A percentile compares a stretch with the other conserved stretches of the same genome.
Conservation (phyloP, 64 coral and sea anemone species). For the Montipora efflorescens region DNA sequence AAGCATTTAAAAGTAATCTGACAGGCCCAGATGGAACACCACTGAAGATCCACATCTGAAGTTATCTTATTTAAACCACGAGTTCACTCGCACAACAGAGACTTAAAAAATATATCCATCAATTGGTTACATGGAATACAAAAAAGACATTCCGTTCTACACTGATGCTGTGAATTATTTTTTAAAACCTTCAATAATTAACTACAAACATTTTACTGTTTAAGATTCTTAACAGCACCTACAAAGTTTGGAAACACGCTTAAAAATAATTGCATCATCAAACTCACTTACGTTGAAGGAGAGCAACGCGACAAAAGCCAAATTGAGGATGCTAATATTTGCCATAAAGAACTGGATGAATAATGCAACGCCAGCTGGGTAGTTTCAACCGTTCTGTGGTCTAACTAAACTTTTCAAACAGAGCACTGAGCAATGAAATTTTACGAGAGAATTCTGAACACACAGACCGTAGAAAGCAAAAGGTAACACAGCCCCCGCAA, state of each 20-base stretch:
- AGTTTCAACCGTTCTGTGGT: background rate
- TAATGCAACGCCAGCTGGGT: background rate
- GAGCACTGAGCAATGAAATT: background rate
- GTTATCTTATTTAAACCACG: too few relatives aligned
- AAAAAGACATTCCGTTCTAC: too few relatives aligned
- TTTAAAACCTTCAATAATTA: too few relatives aligned
- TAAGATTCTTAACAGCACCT: background rate
- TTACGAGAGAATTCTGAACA: background rate
- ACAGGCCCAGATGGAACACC: too few relatives aligned
- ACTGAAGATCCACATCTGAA: too few relatives aligned
- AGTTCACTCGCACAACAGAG: too few relatives aligned
- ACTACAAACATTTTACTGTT: background rate
- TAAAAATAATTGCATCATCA: background rate
- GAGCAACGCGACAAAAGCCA: background rate
- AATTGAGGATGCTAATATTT: slow-evolving; percentile 9
- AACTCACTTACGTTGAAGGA: slow-evolving; percentile 4
- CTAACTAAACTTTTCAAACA: background rate
- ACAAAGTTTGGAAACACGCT: too few relatives aligned
- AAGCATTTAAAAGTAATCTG: too few relatives aligned
- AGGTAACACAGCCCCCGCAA: background rate
- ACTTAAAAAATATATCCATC: too few relatives aligned
- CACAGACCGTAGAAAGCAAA: background rate
- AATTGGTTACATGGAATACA: too few relatives aligned
- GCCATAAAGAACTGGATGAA: background rate
- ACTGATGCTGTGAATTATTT: too few relatives aligned